Base-by-base conservation (phyloP, 2,113 vertebrate species). In the Istiophorus platypterus region DNA sequence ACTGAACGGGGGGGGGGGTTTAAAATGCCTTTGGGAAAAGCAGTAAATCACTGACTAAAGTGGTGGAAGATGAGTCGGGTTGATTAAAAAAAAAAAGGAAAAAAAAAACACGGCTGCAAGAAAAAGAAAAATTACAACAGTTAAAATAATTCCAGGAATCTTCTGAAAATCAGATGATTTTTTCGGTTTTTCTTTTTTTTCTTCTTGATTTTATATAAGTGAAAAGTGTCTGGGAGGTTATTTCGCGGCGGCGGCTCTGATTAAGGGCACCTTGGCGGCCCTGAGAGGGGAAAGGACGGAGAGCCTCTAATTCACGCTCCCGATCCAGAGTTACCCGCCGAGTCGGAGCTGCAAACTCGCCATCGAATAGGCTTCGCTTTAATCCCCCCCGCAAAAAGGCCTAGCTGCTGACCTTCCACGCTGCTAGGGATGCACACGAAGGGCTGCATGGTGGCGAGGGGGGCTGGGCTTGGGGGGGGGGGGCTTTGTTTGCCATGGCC, bases 231-330 rank as follows among this genome's bases (percentile, higher is more conserved):
- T n/a, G 29, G 74, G 62, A 63, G 79, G 59, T 66, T 64, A 29
- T 88, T 80, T 81, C 62, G 29, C 14, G 18, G 7, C 7, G 47
- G 80, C 68, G 56, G 41, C 68, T 72, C 24, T 82, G 85, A 88
- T 89, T 86, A 85, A 88, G 20, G 78, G 65, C 81, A 92, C 91
- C 85, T 88, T 83, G 78, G 45, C 31, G n/a, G 54, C 63, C 58
- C 2, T 58, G 20, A 34, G 62, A 49, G 37, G 57, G 54, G n/a
- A n/a, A n/a, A 70, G 41, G 11, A 2, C 2, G 15, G 51, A 76
- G 41, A 72, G 22, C 17, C 65, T 37, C 18, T 82, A 4, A 79
- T 67, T 88, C 77, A 56, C 24, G 27, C 27, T 14, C 71, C 26
- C 12, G 37, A 24, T 59, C 65, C 54, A 45, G 37, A 52, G 31